Conservation (phyloP, 2,888 invertebrate species). For the Xanthostigma xanthostigma region DNA sequence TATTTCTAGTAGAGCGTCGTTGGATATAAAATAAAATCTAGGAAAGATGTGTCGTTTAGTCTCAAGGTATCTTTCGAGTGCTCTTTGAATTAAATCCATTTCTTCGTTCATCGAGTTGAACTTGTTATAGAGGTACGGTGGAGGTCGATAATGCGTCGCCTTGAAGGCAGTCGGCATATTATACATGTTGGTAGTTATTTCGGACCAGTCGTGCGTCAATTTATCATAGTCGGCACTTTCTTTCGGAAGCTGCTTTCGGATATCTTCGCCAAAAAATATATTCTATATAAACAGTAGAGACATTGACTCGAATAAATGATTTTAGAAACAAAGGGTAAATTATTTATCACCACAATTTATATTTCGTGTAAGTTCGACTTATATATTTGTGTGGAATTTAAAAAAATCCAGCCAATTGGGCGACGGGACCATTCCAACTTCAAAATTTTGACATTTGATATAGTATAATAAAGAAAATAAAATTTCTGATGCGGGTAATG, state of each 20-base stretch:
- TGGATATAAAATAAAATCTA: slow-evolving; percentile 68
- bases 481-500: no score
- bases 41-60: slow-evolving; percentile 81
- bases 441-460: no score
- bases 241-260: slow-evolving; percentile 63
- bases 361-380: no score
- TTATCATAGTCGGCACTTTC: slow-evolving; percentile 62
- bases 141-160: slow-evolving; percentile 43
- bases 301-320: background rate
- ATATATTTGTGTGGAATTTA: no score
- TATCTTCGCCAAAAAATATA: slow-evolving; percentile 78
- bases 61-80: slow-evolving; percentile 74
- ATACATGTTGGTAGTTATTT: slow-evolving; percentile 41
- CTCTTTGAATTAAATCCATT: slow-evolving; percentile 66
- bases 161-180: slow-evolving; percentile 40
- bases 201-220: slow-evolving; percentile 55
- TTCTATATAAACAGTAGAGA: slow-evolving; percentile 34
- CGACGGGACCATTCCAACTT: no score
- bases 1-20: slow-evolving; percentile 69
- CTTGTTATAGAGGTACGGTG: slow-evolving; percentile 47
- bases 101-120: slow-evolving; percentile 58
- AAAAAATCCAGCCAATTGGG: no score
- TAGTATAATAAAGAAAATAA: no score
- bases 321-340: no score
- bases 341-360: no score